Percentiles rank a stretch among this genome's conserved stretches.
phyloP scores from a whole-genome alignment of 53 echinoderm and acorn worm genomes.

The Zoroaster sp. region DNA sequence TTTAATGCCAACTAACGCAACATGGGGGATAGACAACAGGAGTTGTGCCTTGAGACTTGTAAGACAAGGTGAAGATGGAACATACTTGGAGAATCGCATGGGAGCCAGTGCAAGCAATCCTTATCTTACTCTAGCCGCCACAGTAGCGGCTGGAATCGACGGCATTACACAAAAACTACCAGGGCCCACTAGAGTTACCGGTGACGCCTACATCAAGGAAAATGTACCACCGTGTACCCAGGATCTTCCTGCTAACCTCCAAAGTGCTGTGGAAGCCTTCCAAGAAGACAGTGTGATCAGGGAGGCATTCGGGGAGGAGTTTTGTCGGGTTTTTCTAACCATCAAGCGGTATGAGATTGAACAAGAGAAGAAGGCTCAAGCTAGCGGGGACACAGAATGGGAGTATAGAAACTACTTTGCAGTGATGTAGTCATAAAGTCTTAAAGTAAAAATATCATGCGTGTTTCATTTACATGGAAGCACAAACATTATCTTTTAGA shows the following conservation, averaged over 20 bases:
- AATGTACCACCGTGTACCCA: conserved; percentile 51
- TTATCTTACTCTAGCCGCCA: conserved; percentile 66
- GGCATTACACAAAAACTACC: conserved; percentile 65
- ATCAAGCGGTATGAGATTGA: conserved; percentile 69
- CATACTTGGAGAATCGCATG: conserved; percentile 76
- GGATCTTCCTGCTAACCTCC: conserved; percentile 56
- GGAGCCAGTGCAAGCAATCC: conserved; percentile 79
- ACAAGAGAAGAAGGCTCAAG: conserved; percentile 32
- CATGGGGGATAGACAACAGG: conserved; percentile 70
- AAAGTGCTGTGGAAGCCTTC: conserved; percentile 69
- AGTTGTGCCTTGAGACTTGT: conserved; percentile 62
- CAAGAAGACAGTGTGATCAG: conserved; percentile 50
- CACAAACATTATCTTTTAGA: too few relatives aligned
- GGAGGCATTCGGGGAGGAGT: conserved; percentile 67
- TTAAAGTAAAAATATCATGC: too few relatives aligned
- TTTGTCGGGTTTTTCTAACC: conserved; percentile 71
- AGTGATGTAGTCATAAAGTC: not conserved
- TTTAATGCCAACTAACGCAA: conserved; percentile 69
- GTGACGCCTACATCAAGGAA: conserved; percentile 43
- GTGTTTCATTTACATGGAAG: too few relatives aligned
- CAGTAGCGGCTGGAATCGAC: conserved; percentile 70
- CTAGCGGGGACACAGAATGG: conserved; percentile 34
- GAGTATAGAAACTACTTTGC: conserved; percentile 35
- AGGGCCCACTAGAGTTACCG: conserved; percentile 56
- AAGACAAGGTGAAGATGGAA: conserved; percentile 66